Percentiles rank a stretch among this genome's conserved stretches.
Evolutionary conservation across 2,888 invertebrate genomes (phyloP).

Genomic region (Noctua comes): DNA sequence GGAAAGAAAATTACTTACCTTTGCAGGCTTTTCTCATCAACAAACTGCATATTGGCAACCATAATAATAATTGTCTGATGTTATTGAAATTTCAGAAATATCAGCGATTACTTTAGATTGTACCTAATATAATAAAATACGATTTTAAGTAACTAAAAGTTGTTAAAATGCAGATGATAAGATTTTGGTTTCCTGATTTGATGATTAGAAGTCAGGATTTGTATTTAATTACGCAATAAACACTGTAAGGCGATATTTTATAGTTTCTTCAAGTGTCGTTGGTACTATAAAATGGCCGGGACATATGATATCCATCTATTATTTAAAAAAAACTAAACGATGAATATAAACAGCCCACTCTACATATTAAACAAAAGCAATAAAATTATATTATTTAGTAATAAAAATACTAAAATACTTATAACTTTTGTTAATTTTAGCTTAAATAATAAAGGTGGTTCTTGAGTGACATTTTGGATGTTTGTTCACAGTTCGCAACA

Average conservation of each 20-base stretch:
- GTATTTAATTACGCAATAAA: conserved; percentile 30
- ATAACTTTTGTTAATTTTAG: conserved; percentile 45
- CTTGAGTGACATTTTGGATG: conserved; percentile 77
- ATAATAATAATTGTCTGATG: conserved; percentile 3
- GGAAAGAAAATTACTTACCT: conserved; percentile 18
- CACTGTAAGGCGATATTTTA: conserved; percentile 53
- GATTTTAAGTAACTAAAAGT: neutral
- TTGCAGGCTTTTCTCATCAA: conserved; percentile 20
- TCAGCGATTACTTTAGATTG: neutral
- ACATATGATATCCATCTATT: conserved; percentile 29
- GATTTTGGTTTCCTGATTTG: neutral
- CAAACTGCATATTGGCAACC: conserved; percentile 20
- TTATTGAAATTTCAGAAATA: conserved; percentile 13
- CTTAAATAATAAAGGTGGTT: conserved; percentile 36
- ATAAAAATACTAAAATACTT: conserved; percentile 51
- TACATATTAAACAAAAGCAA: conserved; percentile 44
- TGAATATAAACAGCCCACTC: conserved; percentile 41
- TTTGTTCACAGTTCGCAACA: conserved; percentile 92
- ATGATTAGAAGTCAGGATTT: conserved; percentile 15
- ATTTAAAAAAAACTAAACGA: conserved; percentile 19
- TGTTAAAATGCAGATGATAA: neutral
- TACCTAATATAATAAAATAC: conserved; percentile 25
- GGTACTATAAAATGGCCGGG: conserved; percentile 41
- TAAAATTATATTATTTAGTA: conserved; percentile 49
- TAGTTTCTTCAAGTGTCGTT: conserved; percentile 20